A percentile compares a stretch with the other conserved stretches of the same genome.
These are phyloP conservation scores for Botrylloides violaceus DNA, from an alignment of 23 tunicate species.

Conservation along the genomic window DNA sequence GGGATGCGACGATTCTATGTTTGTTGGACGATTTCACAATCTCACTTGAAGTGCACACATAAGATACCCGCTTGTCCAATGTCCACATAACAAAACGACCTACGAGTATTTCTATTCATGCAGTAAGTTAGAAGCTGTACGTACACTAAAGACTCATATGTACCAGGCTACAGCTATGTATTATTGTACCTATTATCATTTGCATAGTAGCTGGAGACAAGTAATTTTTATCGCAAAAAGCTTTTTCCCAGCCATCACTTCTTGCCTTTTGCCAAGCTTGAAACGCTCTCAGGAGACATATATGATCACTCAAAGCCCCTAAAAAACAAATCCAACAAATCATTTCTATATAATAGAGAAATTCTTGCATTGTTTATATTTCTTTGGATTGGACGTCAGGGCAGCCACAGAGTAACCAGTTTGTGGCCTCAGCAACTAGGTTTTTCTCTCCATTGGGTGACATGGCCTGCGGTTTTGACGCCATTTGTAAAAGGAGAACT, in stretches of 20 bases:
- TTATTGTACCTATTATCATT: slow-evolving; percentile 77
- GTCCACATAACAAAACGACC: too few species aligned
- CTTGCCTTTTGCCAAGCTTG: slow-evolving; percentile 95
- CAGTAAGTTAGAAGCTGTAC: too few species aligned
- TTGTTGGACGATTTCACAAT: neutral
- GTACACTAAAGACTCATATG: too few species aligned
- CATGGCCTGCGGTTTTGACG: too few species aligned
- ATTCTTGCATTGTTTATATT: neutral
- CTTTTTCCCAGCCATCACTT: slow-evolving; percentile 87
- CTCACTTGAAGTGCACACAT: too few species aligned
- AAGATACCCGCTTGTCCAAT: too few species aligned
- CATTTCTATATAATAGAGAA: neutral
- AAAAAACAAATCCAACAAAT: neutral
- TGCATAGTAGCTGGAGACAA: slow-evolving; percentile 93
- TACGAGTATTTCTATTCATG: too few species aligned
- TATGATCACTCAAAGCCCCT: slow-evolving; percentile 93
- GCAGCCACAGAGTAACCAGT: neutral
- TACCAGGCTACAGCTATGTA: too few species aligned
- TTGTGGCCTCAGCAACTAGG: neutral
- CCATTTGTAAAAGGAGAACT: neutral
- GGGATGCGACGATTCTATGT: neutral
- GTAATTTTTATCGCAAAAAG: slow-evolving; percentile 58
- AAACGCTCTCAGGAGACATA: slow-evolving; percentile 66
- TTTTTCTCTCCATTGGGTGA: neutral
- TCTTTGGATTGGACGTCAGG: neutral